phyloP scores from a whole-genome alignment of 2,888 invertebrate species.

The Unio delphinus region DNA sequence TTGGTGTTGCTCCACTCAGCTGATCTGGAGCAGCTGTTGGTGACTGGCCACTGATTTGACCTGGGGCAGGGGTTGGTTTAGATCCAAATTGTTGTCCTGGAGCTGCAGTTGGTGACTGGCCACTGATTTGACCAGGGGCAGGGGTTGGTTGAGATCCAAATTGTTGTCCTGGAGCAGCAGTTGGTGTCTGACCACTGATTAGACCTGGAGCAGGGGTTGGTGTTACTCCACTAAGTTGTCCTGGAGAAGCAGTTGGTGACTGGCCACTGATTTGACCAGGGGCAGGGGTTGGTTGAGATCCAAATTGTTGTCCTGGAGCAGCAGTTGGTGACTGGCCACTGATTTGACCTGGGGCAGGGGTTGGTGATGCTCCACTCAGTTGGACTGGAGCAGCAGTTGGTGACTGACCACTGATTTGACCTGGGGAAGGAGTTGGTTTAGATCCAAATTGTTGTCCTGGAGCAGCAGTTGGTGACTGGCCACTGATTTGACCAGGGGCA shows the following conservation, averaged over 20 bases:
- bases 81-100: slow-evolving; percentile 10
- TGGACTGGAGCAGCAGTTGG: background rate
- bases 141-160: background rate
- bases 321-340: slow-evolving; percentile 24
- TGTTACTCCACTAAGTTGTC: background rate
- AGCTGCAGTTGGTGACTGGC: slow-evolving; percentile 23
- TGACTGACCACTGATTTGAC: background rate
- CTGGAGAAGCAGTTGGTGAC: slow-evolving; percentile 6
- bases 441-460: background rate
- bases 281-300: background rate
- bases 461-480: slow-evolving; percentile 3
- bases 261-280: background rate
- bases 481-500: slow-evolving; percentile 1
- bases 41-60: too few relatives aligned
- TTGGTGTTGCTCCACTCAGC: too few relatives aligned
- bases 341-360: too few relatives aligned
- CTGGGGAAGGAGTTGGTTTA: slow-evolving; percentile 1
- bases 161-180: too few relatives aligned
- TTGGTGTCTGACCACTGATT: too few relatives aligned
- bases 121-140: slow-evolving; percentile 9
- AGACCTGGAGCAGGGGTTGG: background rate
- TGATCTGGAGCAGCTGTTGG: too few relatives aligned
- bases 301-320: background rate
- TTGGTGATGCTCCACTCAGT: background rate
- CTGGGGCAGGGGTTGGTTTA: too few relatives aligned